Conservation (phyloP, 1,140 invertebrate species). For the Macrocentrus cingulum region DNA sequence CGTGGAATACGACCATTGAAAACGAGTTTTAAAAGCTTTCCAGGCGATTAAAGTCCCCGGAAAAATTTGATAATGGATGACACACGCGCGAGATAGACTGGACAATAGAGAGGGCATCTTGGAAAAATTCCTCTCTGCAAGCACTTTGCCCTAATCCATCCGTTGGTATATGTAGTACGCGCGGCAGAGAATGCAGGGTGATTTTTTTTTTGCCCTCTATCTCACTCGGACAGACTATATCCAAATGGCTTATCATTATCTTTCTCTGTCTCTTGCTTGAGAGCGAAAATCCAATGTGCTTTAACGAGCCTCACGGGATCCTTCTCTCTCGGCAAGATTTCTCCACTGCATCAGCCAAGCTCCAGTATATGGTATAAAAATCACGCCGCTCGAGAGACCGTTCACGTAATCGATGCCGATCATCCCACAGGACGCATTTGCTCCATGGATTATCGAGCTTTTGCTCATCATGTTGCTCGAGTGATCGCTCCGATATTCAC, state of each 20-base stretch:
- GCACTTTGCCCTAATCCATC: constrained; percentile 6
- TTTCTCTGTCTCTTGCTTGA: background rate
- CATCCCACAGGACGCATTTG: background rate
- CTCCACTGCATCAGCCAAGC: background rate
- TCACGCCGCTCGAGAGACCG: constrained; percentile 11
- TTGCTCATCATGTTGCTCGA: constrained; percentile 8
- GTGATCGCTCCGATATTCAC: too few relatives aligned
- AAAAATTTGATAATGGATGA: constrained; percentile 35
- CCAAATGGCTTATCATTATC: constrained; percentile 10
- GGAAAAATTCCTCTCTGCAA: constrained; percentile 19
- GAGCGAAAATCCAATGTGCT: constrained; percentile 15
- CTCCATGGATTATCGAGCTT: constrained; percentile 9
- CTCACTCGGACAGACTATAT: background rate
- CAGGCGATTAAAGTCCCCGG: constrained; percentile 27
- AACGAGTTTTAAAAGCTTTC: constrained; percentile 33
- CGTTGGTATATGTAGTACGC: constrained; percentile 17
- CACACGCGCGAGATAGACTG: constrained; percentile 23
- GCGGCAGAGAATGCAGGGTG: background rate
- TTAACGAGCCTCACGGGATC: constrained; percentile 10
- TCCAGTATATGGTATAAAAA: constrained; percentile 14
- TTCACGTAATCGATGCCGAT: constrained; percentile 16
- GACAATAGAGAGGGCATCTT: constrained; percentile 30
- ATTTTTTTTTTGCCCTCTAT: background rate
- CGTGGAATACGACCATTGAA: background rate
- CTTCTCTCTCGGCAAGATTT: background rate